These are phyloP conservation scores for Choreutis nemorana DNA, from an alignment of 2,888 invertebrate genomes.

Conservation along the genomic window DNA sequence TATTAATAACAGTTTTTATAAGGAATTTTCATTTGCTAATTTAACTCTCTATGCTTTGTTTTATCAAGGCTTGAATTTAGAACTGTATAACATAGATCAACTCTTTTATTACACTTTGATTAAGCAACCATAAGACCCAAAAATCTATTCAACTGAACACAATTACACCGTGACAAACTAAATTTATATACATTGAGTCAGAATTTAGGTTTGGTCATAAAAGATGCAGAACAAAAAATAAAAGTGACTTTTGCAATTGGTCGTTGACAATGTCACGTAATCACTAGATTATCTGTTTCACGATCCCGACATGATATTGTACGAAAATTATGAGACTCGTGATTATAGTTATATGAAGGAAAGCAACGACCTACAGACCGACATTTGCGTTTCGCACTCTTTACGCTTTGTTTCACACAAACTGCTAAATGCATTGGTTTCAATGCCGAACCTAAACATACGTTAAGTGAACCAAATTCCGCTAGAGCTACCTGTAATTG, in stretches of 20 bases:
- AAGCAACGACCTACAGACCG: conserved; percentile 26
- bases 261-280: conserved; percentile 21
- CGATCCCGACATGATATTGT: conserved; percentile 21
- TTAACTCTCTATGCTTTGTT: no score
- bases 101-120: no score
- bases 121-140: no score
- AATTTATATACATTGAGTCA: no score
- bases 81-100: no score
- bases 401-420: conserved; percentile 41
- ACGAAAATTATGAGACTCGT: conserved; percentile 8
- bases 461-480: conserved; percentile 37
- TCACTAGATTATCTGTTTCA: conserved; percentile 16
- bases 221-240: no score
- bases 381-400: conserved; percentile 36
- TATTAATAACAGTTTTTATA: no score
- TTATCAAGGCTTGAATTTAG: no score
- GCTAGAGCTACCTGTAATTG: conserved; percentile 31
- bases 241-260: conserved; percentile 15
- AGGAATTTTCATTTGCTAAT: no score
- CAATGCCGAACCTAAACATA: conserved; percentile 36
- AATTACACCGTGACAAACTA: no score
- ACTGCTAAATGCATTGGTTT: conserved; percentile 26
- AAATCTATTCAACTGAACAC: no score
- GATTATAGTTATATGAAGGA: conserved; percentile 6
- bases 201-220: no score